These are phyloP conservation scores for Taenioides sp. DNA, from an alignment of 2,797 vertebrate species.

Conservation along the genomic window DNA sequence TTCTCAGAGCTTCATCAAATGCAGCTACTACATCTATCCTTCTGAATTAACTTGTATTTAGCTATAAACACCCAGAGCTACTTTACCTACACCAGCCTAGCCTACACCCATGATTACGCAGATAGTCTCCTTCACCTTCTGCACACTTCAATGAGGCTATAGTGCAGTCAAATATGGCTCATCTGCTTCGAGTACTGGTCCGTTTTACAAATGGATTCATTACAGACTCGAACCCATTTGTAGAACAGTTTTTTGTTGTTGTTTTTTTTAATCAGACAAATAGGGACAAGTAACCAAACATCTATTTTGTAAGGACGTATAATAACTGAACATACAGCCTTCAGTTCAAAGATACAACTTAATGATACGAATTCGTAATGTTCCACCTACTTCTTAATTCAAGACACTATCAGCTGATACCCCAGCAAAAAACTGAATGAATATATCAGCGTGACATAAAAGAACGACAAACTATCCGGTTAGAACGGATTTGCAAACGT, in stretches of 20 bases:
- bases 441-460: not conserved
- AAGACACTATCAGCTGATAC: conserved; percentile 41
- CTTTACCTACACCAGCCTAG: not conserved
- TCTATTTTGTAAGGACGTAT: not conserved
- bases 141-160: not conserved
- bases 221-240: not conserved
- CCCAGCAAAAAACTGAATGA: not conserved
- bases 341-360: not conserved
- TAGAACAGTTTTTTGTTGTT: not conserved
- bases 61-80: not conserved
- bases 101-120: not conserved
- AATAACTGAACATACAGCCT: not conserved
- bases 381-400: conserved; percentile 7
- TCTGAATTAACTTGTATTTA: not conserved
- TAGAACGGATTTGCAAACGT: conserved; percentile 1
- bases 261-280: not conserved
- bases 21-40: not conserved
- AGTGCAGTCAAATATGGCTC: not conserved
- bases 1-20: not conserved
- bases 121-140: not conserved
- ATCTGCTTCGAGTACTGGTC: not conserved
- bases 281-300: not conserved
- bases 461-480: not conserved
- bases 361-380: not conserved
- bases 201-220: not conserved